These are phyloP conservation scores for Athetis lepigone DNA, from an alignment of 2,888 invertebrate species.

Conservation along the genomic window DNA sequence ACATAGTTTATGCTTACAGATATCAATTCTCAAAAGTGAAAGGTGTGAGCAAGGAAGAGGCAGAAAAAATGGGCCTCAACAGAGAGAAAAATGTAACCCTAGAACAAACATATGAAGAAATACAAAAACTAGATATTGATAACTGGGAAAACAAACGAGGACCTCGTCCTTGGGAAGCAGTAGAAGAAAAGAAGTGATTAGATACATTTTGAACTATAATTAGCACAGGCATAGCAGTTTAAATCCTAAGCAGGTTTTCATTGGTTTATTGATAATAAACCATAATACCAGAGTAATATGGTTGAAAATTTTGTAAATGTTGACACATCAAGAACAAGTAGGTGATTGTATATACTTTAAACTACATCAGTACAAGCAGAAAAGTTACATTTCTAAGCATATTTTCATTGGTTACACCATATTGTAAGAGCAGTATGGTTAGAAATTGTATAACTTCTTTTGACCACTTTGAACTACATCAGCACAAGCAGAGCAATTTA, in stretches of 20 bases:
- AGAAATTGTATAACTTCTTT: neutral
- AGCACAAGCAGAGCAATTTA: too few species aligned
- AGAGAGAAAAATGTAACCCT: conserved; percentile 92
- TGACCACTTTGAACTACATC: too few species aligned
- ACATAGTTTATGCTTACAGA: conserved; percentile 80
- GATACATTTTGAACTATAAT: conserved; percentile 35
- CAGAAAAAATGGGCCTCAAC: conserved; percentile 93
- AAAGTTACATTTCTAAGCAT: too few species aligned
- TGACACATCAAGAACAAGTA: too few species aligned
- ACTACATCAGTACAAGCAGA: too few species aligned
- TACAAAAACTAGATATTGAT: conserved; percentile 93
- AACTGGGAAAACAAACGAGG: conserved; percentile 96
- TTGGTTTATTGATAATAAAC: neutral
- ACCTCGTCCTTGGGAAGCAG: conserved; percentile 96
- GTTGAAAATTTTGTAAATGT: neutral
- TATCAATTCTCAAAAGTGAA: conserved; percentile 91
- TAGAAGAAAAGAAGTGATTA: conserved; percentile 64
- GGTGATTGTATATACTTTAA: too few species aligned
- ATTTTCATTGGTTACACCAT: too few species aligned
- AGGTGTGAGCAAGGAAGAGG: conserved; percentile 91
- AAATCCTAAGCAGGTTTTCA: neutral
- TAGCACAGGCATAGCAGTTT: neutral
- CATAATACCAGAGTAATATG: neutral
- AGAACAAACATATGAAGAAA: conserved; percentile 94
- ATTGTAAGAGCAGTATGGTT: too few species aligned